These are phyloP conservation scores for Haliclystus octoradiatus DNA, from an alignment of 30 jellyfish, hydroid and myxozoan species.

Conservation along the genomic window DNA sequence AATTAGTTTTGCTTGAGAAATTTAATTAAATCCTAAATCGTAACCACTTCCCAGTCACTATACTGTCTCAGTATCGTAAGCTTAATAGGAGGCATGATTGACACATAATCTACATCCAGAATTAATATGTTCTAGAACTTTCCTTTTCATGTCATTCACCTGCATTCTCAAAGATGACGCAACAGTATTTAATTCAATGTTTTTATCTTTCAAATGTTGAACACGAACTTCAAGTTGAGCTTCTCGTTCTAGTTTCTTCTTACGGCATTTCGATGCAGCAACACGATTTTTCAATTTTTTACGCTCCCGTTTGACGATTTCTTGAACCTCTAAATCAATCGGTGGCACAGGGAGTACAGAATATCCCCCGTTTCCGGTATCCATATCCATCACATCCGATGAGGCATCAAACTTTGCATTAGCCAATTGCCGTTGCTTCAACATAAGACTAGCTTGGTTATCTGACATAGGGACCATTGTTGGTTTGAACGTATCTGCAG, in stretches of 20 bases:
- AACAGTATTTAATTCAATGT: conserved; percentile 49
- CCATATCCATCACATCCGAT: background rate
- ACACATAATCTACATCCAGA: conserved; percentile 26
- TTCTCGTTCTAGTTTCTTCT: conserved; percentile 69
- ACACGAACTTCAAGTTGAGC: conserved; percentile 77
- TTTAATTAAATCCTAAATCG: too few species aligned
- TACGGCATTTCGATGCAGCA: conserved; percentile 76
- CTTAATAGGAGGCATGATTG: too few species aligned
- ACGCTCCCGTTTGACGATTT: conserved; percentile 58
- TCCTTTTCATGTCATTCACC: conserved; percentile 38
- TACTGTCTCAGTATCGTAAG: too few species aligned
- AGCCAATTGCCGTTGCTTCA: background rate
- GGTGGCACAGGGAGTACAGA: conserved; percentile 60
- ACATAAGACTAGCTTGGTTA: background rate
- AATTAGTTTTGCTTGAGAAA: too few species aligned
- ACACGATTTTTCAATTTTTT: conserved; percentile 58
- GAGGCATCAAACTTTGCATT: background rate
- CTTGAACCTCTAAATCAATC: conserved; percentile 71
- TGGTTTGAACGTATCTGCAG: background rate
- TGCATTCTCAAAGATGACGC: conserved; percentile 56
- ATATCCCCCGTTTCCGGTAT: conserved; percentile 5
- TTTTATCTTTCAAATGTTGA: conserved; percentile 46
- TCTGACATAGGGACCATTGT: background rate
- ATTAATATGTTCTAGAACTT: conserved; percentile 47
- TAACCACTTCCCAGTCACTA: too few species aligned